Evolutionary conservation across 2,888 invertebrate species (phyloP).

Genomic region (Drosophila demipolita): DNA sequence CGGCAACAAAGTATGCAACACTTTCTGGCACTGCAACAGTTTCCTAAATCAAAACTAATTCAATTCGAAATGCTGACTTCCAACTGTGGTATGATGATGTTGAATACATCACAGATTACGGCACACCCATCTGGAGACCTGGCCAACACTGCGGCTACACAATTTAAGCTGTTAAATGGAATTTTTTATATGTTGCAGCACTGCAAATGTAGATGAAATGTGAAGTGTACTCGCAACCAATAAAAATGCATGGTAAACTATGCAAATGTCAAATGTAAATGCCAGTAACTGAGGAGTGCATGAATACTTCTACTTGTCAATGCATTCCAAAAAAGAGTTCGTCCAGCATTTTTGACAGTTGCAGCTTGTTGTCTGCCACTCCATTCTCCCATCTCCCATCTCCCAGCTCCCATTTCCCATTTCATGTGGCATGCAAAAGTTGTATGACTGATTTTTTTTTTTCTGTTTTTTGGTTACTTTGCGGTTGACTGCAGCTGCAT

Average conservation of each 20-base stretch:
- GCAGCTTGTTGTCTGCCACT: constrained; percentile 53
- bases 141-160: constrained; percentile 11
- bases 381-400: background rate
- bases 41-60: constrained; percentile 68
- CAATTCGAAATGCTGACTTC: constrained; percentile 47
- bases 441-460: constrained; percentile 43
- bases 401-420: constrained; percentile 4
- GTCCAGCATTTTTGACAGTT: constrained; percentile 72
- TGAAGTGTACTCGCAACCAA: constrained; percentile 34
- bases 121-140: constrained; percentile 15
- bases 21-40: constrained; percentile 30
- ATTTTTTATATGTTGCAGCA: constrained; percentile 49
- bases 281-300: constrained; percentile 58
- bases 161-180: constrained; percentile 66
- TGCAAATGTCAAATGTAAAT: constrained; percentile 74
- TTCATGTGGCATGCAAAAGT: constrained; percentile 51
- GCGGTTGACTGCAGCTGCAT: constrained; percentile 58
- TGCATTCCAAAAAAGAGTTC: constrained; percentile 55
- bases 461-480: constrained; percentile 35
- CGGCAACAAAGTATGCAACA: constrained; percentile 57
- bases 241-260: constrained; percentile 71
- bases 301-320: constrained; percentile 67
- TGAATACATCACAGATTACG: constrained; percentile 45
- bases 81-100: constrained; percentile 13
- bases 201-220: background rate